Conservation (phyloP, 2,113 vertebrate species). For the Crotalus tigris region DNA sequence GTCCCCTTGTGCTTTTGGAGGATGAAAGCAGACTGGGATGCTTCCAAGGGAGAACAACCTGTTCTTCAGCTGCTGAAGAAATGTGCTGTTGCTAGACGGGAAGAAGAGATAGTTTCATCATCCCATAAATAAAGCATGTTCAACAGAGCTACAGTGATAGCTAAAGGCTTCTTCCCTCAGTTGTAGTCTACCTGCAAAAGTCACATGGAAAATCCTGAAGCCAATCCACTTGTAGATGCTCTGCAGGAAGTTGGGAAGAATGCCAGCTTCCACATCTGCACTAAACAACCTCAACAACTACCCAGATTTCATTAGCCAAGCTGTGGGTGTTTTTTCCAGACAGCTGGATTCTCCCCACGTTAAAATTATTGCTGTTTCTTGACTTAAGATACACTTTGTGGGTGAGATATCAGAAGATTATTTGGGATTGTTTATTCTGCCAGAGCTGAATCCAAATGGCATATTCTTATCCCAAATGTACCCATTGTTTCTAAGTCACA, state of each 20-base stretch:
- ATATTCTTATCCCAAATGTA: background rate
- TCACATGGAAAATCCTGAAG: background rate
- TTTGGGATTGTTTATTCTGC: background rate
- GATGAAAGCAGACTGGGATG: background rate
- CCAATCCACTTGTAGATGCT: background rate
- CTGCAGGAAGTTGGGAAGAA: background rate
- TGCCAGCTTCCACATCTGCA: background rate
- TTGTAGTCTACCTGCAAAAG: background rate
- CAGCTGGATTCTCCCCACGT: constrained; percentile 12
- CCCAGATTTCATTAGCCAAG: background rate
- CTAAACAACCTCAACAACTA: background rate
- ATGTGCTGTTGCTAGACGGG: background rate
- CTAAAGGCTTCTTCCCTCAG: background rate
- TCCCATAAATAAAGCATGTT: background rate
- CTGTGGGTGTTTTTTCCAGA: background rate
- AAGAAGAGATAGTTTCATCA: background rate
- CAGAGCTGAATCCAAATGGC: background rate
- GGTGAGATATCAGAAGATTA: constrained; percentile 23
- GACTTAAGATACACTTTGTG: constrained; percentile 5
- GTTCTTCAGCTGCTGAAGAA: constrained; percentile 1
- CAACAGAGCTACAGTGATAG: background rate
- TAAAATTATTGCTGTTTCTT: constrained; percentile 20
- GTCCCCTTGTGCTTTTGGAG: background rate
- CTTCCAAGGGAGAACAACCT: background rate
- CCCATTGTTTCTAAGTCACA: background rate